Evolutionary conservation across 2,113 vertebrate genomes (phyloP).

Genomic region (Embiotoca jacksoni): DNA sequence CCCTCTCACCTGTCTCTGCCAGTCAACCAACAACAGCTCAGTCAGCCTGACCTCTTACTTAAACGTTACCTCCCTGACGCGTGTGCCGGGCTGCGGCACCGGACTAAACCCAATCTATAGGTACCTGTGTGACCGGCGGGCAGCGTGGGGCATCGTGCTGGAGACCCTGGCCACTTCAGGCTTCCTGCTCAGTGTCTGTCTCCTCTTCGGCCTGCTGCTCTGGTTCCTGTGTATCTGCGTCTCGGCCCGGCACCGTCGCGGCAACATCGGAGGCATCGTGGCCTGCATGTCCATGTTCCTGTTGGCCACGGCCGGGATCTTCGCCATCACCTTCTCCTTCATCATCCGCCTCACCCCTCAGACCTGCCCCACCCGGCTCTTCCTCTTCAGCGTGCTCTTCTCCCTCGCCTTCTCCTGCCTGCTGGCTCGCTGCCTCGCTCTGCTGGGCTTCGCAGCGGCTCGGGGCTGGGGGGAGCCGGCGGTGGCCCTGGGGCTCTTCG

Average conservation of each 20-base stretch:
- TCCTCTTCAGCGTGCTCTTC: conserved; percentile 92
- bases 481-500: conserved; percentile 83
- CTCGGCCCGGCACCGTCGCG: conserved; percentile 1
- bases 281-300: conserved; percentile 88
- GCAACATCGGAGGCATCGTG: conserved; percentile 68
- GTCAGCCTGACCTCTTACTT: conserved; percentile 7
- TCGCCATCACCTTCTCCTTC: conserved; percentile 92
- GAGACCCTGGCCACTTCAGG: conserved; percentile 87
- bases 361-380: conserved; percentile 90
- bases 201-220: conserved; percentile 83
- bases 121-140: conserved; percentile 85
- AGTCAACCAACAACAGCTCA: not conserved
- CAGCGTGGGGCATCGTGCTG: conserved; percentile 89
- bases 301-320: conserved; percentile 87
- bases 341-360: conserved; percentile 83
- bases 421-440: conserved; percentile 83
- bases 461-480: conserved; percentile 82
- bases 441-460: conserved; percentile 82
- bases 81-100: conserved; percentile 54
- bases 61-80: fast-evolving
- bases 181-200: conserved; percentile 80
- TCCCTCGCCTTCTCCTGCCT: conserved; percentile 92
- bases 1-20: conserved; percentile 35
- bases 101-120: conserved; percentile 76
- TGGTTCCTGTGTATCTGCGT: conserved; percentile 81